Evolutionary conservation across 2,888 invertebrate genomes (phyloP), one percentile per base, ranked within the genome.

Genomic region (Uloborus plumipes): DNA sequence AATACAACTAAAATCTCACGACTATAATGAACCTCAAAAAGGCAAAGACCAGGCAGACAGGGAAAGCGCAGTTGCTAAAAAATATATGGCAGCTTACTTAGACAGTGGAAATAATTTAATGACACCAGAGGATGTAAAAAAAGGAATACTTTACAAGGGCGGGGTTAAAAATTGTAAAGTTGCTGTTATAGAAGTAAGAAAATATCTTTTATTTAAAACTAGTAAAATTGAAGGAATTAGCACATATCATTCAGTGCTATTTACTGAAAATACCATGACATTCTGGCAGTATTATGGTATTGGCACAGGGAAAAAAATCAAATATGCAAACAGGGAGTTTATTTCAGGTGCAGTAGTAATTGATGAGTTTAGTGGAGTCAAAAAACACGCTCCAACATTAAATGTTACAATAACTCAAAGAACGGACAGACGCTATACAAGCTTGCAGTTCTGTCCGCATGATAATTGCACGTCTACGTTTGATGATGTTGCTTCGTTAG

Each of bases 41-140:
- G 59, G 18, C n/a, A 59, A 59, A 59, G 59, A 59, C 18, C 59
- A 59, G 18, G 59, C 59, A 16, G 20, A 59, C 18, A 59, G 59
- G 20, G 20, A 59, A 59, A 59, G 59, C 18, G 59, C 59, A 59
- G 59, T 59, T 11, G 59, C 59, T 15, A 59, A 59, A 59, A 59
- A 13, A 20, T 59, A 59, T 59, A 59, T 59, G 11, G 11, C 15
- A 59, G n/a, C 59, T 18, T 59, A 59, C n/a, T n/a, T n/a, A n/a
- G n/a, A n/a, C n/a, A n/a, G n/a, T n/a, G n/a, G n/a, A n/a, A n/a
- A n/a, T n/a, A n/a, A n/a, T n/a, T n/a, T n/a, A n/a, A n/a, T n/a
- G n/a, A n/a, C n/a, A n/a, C n/a, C n/a, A n/a, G n/a, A n/a, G n/a
- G n/a, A n/a, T n/a, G n/a, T n/a, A n/a, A n/a, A n/a, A n/a, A n/a